Evolutionary conservation across 2,888 invertebrate genomes (phyloP), one percentile per base, ranked within the genome.

Genomic region (Rhorus exstirpatorius): DNA sequence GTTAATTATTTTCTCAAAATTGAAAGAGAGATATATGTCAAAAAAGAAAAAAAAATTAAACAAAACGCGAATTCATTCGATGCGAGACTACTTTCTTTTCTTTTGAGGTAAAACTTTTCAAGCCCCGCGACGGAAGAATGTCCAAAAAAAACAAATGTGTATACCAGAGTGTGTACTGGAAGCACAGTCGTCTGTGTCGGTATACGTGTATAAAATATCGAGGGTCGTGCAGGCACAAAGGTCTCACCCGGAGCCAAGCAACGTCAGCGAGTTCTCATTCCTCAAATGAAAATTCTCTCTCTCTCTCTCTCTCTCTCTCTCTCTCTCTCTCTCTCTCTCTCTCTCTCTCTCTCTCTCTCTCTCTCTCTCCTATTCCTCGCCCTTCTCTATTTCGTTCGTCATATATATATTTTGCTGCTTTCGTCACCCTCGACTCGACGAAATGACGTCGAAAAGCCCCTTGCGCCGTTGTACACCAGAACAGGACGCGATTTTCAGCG

Each of bases 241-340:
- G 55, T 41, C 41, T 65, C 60, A 31, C 49, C 63, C 61, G 4
- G 14, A 41, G 41, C 51, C 21, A 58, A 58, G 67, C 67, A 26
- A 68, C 79, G 74, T 74, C 79, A 67, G 74, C 74, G 65, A 79
- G 61, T 72, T 74, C 81, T 86, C 87, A 87, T 88, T 89, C 88
- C 85, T 88, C 86, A 88, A 89, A 89, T 89, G 89, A 88, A 86
- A 87, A 88, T 81, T 49, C n/a, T 41, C n/a, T 31, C 35, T n/a
- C 35, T 35, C 31, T 35, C 26, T 49, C 26, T 21, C 21, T 24
- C 17, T 17, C 17, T 31, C 31, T 7, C 49, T 24, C 46, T 80
- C 81, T 63, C 81, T 24, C 72, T 70, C 85, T 83, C 74, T 65
- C 70, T 60, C 44, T 10, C 55, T 51, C 46, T 49, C n/a, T n/a